Percentiles rank a stretch among this genome's conserved stretches.
Evolutionary conservation across 2,113 vertebrate genomes (phyloP).

Genomic region (Heterotilapia buettikoferi): DNA sequence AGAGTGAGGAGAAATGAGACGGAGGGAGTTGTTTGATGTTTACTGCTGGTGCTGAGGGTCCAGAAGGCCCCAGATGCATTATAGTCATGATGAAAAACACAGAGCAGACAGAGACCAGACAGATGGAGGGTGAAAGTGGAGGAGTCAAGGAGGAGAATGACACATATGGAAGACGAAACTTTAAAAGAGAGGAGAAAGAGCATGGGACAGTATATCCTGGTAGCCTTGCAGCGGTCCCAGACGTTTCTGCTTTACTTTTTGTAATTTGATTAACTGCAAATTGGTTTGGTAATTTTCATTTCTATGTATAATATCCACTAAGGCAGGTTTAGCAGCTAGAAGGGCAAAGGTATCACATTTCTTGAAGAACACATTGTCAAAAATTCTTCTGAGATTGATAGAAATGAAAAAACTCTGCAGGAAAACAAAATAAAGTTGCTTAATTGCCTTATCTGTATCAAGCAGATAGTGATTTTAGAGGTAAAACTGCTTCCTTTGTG

Average conservation of each 20-base stretch:
- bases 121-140: background rate
- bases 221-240: background rate
- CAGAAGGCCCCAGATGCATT: background rate
- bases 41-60: background rate
- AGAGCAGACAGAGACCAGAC: background rate
- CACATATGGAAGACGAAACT: background rate
- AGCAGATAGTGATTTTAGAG: background rate
- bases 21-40: background rate
- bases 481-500: background rate
- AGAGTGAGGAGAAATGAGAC: background rate
- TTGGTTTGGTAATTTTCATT: background rate
- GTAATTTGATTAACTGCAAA: background rate
- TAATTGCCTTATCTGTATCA: background rate
- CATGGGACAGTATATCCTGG: background rate
- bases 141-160: background rate
- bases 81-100: background rate
- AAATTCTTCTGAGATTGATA: background rate
- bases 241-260: background rate
- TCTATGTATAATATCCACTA: background rate
- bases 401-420: background rate
- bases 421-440: background rate
- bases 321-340: fast-evolving
- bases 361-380: background rate
- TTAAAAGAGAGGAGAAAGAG: background rate
- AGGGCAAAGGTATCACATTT: background rate